phyloP scores from a whole-genome alignment of 2,888 invertebrate genomes.

The Peribatodes rhomboidaria region DNA sequence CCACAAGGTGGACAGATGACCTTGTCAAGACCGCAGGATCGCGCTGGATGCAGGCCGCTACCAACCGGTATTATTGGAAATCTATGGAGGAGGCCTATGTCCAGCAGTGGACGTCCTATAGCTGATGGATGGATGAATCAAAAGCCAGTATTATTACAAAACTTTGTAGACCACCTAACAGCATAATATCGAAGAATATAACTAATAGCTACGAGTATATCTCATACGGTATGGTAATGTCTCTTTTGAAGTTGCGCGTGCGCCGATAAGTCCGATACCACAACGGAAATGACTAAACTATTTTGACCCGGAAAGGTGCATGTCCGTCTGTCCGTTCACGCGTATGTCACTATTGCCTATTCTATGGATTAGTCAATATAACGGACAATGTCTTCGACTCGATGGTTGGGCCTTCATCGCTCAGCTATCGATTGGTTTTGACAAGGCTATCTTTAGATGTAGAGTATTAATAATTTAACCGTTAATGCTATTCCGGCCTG shows the following conservation, averaged over 20 bases:
- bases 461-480: not conserved
- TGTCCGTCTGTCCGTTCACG: slow-evolving; percentile 21
- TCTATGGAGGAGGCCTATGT: too few relatives aligned
- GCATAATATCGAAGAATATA: too few relatives aligned
- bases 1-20: too few relatives aligned
- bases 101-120: too few relatives aligned
- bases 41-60: too few relatives aligned
- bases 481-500: not conserved
- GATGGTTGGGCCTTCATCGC: slow-evolving; percentile 10
- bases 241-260: slow-evolving; percentile 12
- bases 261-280: slow-evolving; percentile 2
- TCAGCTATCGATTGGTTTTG: slow-evolving; percentile 32
- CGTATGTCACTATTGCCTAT: slow-evolving; percentile 10
- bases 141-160: too few relatives aligned
- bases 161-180: too few relatives aligned
- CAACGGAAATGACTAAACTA: slow-evolving; percentile 22
- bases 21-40: too few relatives aligned
- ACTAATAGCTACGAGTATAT: too few relatives aligned
- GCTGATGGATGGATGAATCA: too few relatives aligned
- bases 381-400: slow-evolving; percentile 13
- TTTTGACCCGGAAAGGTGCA: slow-evolving; percentile 33
- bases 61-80: too few relatives aligned
- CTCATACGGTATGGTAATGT: not conserved
- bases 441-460: slow-evolving; percentile 28
- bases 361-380: not conserved